Evolutionary conservation across 1,140 invertebrate genomes (phyloP), one percentile per base, ranked within the genome.

Genomic region (Zaprionus kolodkinae): DNA sequence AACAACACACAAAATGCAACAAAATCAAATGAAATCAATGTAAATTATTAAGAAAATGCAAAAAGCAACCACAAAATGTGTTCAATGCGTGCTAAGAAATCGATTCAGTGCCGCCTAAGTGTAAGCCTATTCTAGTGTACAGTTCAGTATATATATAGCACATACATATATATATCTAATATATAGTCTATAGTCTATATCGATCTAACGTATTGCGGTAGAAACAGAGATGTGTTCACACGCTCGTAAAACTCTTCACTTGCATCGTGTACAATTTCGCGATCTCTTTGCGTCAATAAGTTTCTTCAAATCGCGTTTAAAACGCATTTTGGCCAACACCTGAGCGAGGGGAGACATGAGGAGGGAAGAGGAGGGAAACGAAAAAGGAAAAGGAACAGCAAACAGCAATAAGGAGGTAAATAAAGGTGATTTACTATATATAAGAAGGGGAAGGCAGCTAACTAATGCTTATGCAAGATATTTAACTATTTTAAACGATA

Each of bases 241-340:
- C 78, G 74, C 75, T 63, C 74, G 75, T 61, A 91, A 77, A 77
- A 76, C 82, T 72, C 69, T 84, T 63, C 76, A 80, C 75, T 91
- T 78, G 70, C 75, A 91, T 91, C 87, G 86, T 72, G 82, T 91
- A 71, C 91, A 88, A 61, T 91, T 91, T 83, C 91, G 91, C 78
- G 86, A 92, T 90, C 91, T 80, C 72, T 92, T 88, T 80, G 90
- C 90, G 75, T 89, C 83, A 68, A 90, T 92, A 65, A 91, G 85
- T 70, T 91, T 92, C 78, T 92, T 92, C 81, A 92, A 92, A 73
- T 92, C 91, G 84, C 91, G 91, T 73, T 91, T 92, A 92, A 92
- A 92, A 81, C 73, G 83, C 76, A 67, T 59, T 50, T 60, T 79
- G 72, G 79, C 81, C 78, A 79, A 88, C 61, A 89, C 85, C 82